Evolutionary conservation across 1,140 invertebrate genomes (phyloP).

Genomic region (Drosophila lacertosa): DNA sequence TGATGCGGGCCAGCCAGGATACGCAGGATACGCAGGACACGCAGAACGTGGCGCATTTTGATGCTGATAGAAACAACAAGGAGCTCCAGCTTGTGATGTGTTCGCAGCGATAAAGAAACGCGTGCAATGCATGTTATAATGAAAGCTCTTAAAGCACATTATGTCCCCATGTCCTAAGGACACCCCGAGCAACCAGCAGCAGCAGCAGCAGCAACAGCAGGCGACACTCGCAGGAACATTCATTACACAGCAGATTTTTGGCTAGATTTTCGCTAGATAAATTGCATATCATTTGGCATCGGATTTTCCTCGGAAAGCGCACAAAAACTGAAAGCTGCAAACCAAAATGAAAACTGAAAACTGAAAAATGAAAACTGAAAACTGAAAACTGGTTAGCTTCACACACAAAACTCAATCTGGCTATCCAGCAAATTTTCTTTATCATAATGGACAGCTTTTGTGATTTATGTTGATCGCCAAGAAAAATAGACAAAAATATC

Average conservation of each 20-base stretch:
- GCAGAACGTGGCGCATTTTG: constrained; percentile 55
- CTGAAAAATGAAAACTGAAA: too few relatives aligned
- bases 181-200: too few relatives aligned
- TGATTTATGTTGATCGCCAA: constrained; percentile 33
- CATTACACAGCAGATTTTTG: constrained; percentile 75
- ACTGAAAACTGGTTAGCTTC: constrained; percentile 2
- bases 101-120: constrained; percentile 65
- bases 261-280: constrained; percentile 73
- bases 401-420: constrained; percentile 13
- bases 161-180: constrained; percentile 52
- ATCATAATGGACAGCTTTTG: constrained; percentile 38
- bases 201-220: neutral
- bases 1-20: constrained; percentile 31
- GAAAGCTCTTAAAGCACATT: constrained; percentile 82
- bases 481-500: constrained; percentile 1
- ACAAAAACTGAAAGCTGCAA: constrained; percentile 3
- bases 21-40: constrained; percentile 7
- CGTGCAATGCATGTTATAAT: constrained; percentile 81
- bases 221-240: constrained; percentile 53
- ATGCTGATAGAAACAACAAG: constrained; percentile 64
- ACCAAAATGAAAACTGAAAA: neutral
- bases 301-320: constrained; percentile 45
- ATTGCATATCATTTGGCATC: constrained; percentile 80
- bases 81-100: constrained; percentile 35
- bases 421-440: neutral